These are phyloP conservation scores for Limnephilus auricula DNA, from an alignment of 2,888 invertebrate species.

Conservation along the genomic window DNA sequence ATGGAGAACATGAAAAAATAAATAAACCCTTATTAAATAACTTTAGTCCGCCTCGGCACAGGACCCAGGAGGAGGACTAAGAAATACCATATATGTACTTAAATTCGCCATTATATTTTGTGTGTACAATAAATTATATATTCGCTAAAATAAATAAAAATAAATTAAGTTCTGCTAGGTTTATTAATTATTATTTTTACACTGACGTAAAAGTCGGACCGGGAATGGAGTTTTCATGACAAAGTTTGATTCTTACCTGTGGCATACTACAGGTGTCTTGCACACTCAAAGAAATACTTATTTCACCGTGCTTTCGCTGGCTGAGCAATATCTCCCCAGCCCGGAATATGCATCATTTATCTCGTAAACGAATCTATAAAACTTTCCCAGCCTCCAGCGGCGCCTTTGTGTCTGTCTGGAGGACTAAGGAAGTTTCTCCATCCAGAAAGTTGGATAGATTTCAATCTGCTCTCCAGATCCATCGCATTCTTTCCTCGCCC, in stretches of 20 bases:
- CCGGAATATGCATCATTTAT: background rate
- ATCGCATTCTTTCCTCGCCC: background rate
- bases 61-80: too few relatives aligned
- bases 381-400: background rate
- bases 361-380: constrained; percentile 2
- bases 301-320: background rate
- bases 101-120: too few relatives aligned
- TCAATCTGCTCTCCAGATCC: background rate
- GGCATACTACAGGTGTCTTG: background rate
- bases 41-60: too few relatives aligned
- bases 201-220: background rate
- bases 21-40: too few relatives aligned
- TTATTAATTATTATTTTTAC: too few relatives aligned
- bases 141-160: too few relatives aligned
- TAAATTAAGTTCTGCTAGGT: too few relatives aligned
- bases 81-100: too few relatives aligned
- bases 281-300: background rate
- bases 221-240: background rate
- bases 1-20: too few relatives aligned
- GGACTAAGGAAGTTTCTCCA: background rate
- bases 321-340: background rate
- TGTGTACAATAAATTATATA: too few relatives aligned
- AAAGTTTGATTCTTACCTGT: background rate
- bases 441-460: background rate
- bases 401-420: background rate